These are phyloP conservation scores for Ailuropoda melanoleuca DNA, from an alignment of 2,113 vertebrate genomes.

Conservation along the genomic window DNA sequence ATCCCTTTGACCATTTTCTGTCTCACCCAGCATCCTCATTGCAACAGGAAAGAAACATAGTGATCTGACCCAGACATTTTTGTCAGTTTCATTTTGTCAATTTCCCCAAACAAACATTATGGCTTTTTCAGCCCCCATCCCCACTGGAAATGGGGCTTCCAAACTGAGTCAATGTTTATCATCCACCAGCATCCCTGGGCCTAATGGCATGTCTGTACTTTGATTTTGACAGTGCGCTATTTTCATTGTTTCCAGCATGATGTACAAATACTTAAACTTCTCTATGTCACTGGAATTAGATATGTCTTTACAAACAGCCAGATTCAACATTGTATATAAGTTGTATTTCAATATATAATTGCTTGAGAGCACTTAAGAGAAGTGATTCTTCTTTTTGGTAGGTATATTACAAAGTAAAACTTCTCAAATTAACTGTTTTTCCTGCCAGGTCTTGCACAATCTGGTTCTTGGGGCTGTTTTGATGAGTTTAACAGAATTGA, in stretches of 20 bases:
- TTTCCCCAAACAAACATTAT: neutral
- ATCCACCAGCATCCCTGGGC: neutral
- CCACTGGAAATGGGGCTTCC: neutral
- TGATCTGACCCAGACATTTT: neutral
- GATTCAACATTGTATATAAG: neutral
- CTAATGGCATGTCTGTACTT: neutral
- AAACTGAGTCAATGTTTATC: neutral
- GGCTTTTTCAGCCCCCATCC: neutral
- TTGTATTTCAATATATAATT: neutral
- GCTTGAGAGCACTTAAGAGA: conserved; percentile 1
- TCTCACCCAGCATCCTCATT: neutral
- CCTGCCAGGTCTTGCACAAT: conserved; percentile 92
- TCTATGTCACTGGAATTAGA: neutral
- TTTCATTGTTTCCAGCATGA: neutral
- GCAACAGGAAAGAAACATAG: conserved; percentile 30
- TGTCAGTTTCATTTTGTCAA: conserved; percentile 13
- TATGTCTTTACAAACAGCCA: conserved; percentile 1
- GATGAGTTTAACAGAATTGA: conserved; percentile 96
- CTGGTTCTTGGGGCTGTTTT: conserved; percentile 95
- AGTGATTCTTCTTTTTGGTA: neutral
- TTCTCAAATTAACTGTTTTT: conserved; percentile 54
- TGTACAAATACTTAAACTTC: conserved; percentile 24
- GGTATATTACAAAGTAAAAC: neutral
- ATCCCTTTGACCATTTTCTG: neutral
- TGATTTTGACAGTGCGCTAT: neutral